Evolutionary conservation across 2,113 vertebrate species (phyloP).

Genomic region (Paraplagusia blochii): DNA sequence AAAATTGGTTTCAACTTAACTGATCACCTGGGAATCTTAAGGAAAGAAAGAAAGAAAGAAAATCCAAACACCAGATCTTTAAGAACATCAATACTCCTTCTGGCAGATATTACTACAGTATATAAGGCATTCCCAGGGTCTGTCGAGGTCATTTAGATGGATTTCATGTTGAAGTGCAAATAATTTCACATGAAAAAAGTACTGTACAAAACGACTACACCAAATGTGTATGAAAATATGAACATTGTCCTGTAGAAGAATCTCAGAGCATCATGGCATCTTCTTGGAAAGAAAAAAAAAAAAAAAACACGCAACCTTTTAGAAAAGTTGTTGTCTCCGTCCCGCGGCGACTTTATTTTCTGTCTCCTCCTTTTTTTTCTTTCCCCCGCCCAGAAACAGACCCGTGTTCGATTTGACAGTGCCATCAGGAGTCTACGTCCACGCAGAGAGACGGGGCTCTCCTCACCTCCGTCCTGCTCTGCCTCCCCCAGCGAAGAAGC

Average conservation of each 20-base stretch:
- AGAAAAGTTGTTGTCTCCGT: constrained; percentile 72
- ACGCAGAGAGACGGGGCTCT: constrained; percentile 30
- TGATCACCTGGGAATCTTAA: constrained; percentile 64
- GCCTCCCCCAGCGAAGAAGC: constrained; percentile 50
- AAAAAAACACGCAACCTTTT: constrained; percentile 46
- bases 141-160: constrained; percentile 65
- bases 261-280: constrained; percentile 77
- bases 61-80: constrained; percentile 39
- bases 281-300: constrained; percentile 53
- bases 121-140: constrained; percentile 75
- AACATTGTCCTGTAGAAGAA: constrained; percentile 70
- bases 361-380: constrained; percentile 9
- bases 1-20: constrained; percentile 65
- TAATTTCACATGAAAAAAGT: constrained; percentile 61
- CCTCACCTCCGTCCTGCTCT: constrained; percentile 71
- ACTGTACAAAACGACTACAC: constrained; percentile 78
- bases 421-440: constrained; percentile 67
- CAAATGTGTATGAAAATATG: constrained; percentile 67
- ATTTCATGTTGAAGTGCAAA: constrained; percentile 76
- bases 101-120: constrained; percentile 62
- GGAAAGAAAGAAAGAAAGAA: constrained; percentile 47
- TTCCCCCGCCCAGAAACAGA: constrained; percentile 49
- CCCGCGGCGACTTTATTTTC: constrained; percentile 69
- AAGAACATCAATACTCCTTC: constrained; percentile 58
- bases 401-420: constrained; percentile 77